A percentile compares a stretch with the other conserved stretches of the same genome.
These are phyloP conservation scores for Lasioglossum leucozonium DNA, from an alignment of 2,888 invertebrate species.

Conservation along the genomic window DNA sequence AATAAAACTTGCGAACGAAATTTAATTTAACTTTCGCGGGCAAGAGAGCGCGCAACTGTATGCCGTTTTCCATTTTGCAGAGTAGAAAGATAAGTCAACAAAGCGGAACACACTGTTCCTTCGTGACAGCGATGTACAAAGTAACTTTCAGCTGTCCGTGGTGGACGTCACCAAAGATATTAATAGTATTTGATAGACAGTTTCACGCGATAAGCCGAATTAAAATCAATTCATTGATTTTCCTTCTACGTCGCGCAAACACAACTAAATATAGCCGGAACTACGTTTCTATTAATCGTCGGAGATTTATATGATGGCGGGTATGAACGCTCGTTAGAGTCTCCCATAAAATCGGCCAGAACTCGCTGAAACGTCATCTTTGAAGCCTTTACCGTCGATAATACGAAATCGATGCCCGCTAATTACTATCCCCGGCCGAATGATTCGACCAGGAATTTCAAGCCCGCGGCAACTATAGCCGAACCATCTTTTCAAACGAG, in stretches of 20 bases:
- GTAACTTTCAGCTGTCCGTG: not conserved
- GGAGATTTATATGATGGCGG: not conserved
- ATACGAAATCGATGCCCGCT: conserved; percentile 35
- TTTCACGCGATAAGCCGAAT: not conserved
- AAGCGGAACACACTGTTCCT: not conserved
- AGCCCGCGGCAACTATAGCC: not conserved
- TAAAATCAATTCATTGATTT: not conserved
- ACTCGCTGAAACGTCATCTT: conserved; percentile 11
- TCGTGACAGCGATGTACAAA: not conserved
- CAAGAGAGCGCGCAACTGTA: not conserved
- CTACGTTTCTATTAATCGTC: not conserved
- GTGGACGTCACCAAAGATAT: not conserved
- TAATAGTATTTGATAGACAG: not conserved
- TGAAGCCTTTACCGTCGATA: not conserved
- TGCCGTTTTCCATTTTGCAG: not conserved
- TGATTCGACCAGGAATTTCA: not conserved
- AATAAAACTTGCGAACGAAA: not conserved
- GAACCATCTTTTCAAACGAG: conserved; percentile 16
- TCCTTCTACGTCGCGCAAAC: not conserved
- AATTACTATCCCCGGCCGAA: conserved; percentile 16
- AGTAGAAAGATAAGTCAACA: not conserved
- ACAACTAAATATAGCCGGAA: not conserved
- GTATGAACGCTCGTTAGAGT: not conserved
- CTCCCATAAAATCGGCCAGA: not conserved
- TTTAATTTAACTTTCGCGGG: not conserved